Evolutionary conservation across 2,797 vertebrate species (phyloP).

Genomic region (Babyrousa celebensis): DNA sequence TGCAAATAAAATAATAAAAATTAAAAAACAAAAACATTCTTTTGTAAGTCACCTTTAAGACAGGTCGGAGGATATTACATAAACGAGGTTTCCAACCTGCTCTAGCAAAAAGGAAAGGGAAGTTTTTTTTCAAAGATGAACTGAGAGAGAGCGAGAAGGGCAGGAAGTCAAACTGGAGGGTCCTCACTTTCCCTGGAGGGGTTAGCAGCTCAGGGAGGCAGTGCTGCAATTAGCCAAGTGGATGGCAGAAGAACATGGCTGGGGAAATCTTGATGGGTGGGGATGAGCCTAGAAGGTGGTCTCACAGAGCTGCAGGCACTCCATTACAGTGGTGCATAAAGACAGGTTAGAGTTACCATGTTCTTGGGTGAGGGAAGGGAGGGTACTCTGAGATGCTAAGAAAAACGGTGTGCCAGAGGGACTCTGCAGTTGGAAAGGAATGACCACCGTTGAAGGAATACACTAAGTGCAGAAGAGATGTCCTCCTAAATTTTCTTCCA

Average conservation of each 20-base stretch:
- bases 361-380: background rate
- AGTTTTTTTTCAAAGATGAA: slow-evolving; percentile 34
- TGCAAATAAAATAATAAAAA: too few species aligned
- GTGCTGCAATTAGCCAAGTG: background rate
- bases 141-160: background rate
- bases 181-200: background rate
- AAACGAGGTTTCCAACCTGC: background rate
- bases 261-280: background rate
- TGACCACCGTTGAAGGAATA: background rate
- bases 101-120: background rate
- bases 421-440: background rate
- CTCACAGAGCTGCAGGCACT: background rate
- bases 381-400: background rate
- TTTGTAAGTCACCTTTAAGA: background rate
- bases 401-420: background rate
- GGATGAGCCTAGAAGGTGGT: background rate
- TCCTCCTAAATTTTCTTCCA: slow-evolving; percentile 11
- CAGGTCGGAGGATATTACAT: background rate
- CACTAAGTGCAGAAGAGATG: background rate
- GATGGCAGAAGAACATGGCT: background rate
- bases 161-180: background rate
- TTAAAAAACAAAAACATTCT: background rate
- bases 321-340: background rate
- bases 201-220: background rate
- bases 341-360: background rate